These are phyloP conservation scores for Galeruca laticollis DNA, from an alignment of 2,888 invertebrate genomes.

Conservation along the genomic window DNA sequence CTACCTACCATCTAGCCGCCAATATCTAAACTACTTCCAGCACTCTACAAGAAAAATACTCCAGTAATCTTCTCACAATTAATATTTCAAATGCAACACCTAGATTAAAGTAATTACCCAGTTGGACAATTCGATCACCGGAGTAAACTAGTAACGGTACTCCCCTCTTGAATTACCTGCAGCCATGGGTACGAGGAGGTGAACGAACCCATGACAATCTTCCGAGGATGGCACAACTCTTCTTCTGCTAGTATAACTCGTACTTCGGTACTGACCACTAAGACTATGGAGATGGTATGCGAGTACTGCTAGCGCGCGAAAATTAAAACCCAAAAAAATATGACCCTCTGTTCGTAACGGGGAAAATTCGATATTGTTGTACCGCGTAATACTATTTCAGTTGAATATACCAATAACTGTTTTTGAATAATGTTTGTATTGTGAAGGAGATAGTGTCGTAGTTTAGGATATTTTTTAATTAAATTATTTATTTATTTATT, in stretches of 20 bases:
- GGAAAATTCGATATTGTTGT: neutral
- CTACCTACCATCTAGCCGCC: neutral
- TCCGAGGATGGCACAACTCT: conserved; percentile 62
- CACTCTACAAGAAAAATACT: neutral
- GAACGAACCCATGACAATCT: conserved; percentile 60
- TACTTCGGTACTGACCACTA: conserved; percentile 60
- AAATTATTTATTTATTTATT: conserved; percentile 42
- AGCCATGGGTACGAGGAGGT: conserved; percentile 60
- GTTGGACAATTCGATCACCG: conserved; percentile 61
- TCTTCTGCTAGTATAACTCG: conserved; percentile 59
- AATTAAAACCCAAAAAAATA: conserved; percentile 41
- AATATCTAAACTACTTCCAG: neutral
- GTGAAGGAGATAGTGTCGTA: conserved; percentile 46
- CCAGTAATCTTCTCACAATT: neutral
- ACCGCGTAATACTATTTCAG: conserved; percentile 20
- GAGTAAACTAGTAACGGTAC: conserved; percentile 64
- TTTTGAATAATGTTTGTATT: conserved; percentile 44
- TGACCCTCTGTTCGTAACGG: conserved; percentile 12
- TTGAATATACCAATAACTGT: conserved; percentile 23
- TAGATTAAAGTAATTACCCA: conserved; percentile 55
- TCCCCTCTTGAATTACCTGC: conserved; percentile 63
- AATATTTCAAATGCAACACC: conserved; percentile 46
- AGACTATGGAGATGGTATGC: conserved; percentile 60
- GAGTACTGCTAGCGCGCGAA: conserved; percentile 57
- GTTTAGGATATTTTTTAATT: conserved; percentile 42